Conservation (phyloP, 1,140 invertebrate species). For the Samia ricini region DNA sequence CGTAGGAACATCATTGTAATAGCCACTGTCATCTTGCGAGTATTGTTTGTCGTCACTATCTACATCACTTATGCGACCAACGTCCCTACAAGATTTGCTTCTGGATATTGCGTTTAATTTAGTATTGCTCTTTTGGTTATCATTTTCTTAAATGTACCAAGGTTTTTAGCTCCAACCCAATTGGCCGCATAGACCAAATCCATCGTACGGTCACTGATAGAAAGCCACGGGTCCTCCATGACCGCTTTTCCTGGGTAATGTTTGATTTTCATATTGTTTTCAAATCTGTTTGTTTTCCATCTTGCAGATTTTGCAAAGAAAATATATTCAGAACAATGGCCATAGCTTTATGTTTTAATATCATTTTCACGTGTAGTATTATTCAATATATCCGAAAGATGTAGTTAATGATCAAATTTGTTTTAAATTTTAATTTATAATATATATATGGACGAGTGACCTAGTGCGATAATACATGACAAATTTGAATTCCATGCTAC, state of each 20-base stretch:
- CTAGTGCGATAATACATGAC: not conserved
- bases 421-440: constrained; percentile 2
- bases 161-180: constrained; percentile 83
- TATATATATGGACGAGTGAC: constrained; percentile 8
- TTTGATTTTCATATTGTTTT: constrained; percentile 86
- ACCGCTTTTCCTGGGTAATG: constrained; percentile 89
- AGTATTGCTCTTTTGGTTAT: constrained; percentile 41
- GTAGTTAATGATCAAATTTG: not conserved
- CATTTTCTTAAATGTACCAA: constrained; percentile 55
- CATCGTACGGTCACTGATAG: constrained; percentile 81
- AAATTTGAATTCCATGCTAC: constrained; percentile 5
- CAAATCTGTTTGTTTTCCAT: constrained; percentile 17
- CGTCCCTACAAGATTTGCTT: constrained; percentile 74
- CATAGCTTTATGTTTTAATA: constrained; percentile 15
- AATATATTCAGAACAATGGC: not conserved
- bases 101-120: constrained; percentile 70
- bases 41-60: constrained; percentile 52
- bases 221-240: constrained; percentile 83
- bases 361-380: constrained; percentile 25
- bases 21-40: constrained; percentile 47
- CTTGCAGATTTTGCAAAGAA: constrained; percentile 4
- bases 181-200: constrained; percentile 90
- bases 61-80: constrained; percentile 54
- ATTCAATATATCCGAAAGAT: not conserved
- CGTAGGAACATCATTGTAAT: constrained; percentile 49